Conservation (phyloP, 2,888 invertebrate species). For the Eupithecia vulgata region DNA sequence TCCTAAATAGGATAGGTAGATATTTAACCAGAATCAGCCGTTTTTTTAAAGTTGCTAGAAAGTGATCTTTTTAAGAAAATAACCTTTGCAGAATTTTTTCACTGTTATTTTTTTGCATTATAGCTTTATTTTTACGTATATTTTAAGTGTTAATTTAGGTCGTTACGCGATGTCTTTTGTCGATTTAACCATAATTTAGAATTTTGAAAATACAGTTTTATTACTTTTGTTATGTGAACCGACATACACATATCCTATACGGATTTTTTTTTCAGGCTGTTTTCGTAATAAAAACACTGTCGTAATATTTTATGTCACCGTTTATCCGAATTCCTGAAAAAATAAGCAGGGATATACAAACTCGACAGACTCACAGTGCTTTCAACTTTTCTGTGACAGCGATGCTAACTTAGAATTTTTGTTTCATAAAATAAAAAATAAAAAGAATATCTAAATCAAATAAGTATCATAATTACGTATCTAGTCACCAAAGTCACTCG, state of each 20-base stretch:
- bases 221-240: not conserved
- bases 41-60: too few relatives aligned
- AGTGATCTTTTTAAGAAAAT: not conserved
- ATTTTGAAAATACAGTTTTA: not conserved
- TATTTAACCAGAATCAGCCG: too few relatives aligned
- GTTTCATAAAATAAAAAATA: not conserved
- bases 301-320: conserved; percentile 47
- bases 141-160: not conserved
- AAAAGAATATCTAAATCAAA: not conserved
- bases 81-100: too few relatives aligned
- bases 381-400: not conserved
- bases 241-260: not conserved
- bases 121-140: not conserved
- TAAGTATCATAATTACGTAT: too few relatives aligned
- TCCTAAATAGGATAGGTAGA: not conserved
- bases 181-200: not conserved
- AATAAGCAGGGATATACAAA: conserved; percentile 36
- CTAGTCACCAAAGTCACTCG: not conserved
- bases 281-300: conserved; percentile 43
- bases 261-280: not conserved
- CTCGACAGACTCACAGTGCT: not conserved
- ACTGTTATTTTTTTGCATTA: not conserved
- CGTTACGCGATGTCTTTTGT: not conserved
- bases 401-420: not conserved
- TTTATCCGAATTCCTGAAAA: conserved; percentile 37